These are phyloP conservation scores for Melolontha melolontha DNA, from an alignment of 2,888 invertebrate species.

Conservation along the genomic window DNA sequence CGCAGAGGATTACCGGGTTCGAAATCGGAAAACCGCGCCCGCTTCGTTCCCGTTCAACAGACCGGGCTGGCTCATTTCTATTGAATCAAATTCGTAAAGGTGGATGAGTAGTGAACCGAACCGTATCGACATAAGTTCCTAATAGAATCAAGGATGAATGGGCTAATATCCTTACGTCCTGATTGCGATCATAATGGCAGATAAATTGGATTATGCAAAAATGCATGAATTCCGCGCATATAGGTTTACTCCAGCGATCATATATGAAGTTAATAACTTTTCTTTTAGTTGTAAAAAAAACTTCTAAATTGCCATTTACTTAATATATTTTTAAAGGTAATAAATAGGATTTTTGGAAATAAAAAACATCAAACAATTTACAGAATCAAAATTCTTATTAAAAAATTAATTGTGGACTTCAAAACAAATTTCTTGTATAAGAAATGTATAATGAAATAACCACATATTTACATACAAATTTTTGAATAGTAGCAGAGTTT, in stretches of 20 bases:
- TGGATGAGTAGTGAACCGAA: conserved; percentile 36
- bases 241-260: too few species aligned
- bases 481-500: too few species aligned
- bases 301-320: too few species aligned
- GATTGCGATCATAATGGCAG: conserved; percentile 30
- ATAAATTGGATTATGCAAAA: conserved; percentile 37
- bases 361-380: too few species aligned
- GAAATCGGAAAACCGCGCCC: conserved; percentile 31
- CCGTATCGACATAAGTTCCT: conserved; percentile 34
- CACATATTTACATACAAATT: too few species aligned
- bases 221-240: neutral
- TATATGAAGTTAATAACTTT: conserved; percentile 2
- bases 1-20: conserved; percentile 25
- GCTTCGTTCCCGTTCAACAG: neutral
- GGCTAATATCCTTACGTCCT: conserved; percentile 32
- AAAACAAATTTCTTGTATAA: too few species aligned
- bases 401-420: too few species aligned
- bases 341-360: too few species aligned
- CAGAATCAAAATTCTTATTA: too few species aligned
- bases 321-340: too few species aligned
- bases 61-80: conserved; percentile 9
- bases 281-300: neutral
- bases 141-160: conserved; percentile 27
- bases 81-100: conserved; percentile 36
- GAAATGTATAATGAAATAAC: too few species aligned